phyloP scores from a whole-genome alignment of 1,140 invertebrate genomes.

The Arctopsyche grandis region DNA sequence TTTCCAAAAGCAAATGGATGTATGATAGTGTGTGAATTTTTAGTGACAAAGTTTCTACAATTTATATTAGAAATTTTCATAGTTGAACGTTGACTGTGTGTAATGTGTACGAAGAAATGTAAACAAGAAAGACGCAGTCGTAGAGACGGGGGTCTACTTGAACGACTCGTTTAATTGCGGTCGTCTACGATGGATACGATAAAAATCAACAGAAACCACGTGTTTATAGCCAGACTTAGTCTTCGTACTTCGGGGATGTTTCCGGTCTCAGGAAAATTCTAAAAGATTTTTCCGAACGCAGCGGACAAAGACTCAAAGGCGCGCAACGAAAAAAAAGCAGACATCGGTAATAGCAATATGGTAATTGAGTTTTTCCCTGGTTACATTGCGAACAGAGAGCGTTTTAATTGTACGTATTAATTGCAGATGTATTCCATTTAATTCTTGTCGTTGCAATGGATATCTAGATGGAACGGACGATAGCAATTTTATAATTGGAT shows the following conservation, averaged over 20 bases:
- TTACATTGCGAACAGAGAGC: no score
- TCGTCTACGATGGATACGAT: constrained; percentile 32
- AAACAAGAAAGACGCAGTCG: constrained; percentile 6
- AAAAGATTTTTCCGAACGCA: not conserved
- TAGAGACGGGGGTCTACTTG: not conserved
- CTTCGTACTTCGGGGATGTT: not conserved
- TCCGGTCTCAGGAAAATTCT: not conserved
- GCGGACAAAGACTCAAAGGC: no score
- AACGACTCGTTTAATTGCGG: constrained; percentile 29
- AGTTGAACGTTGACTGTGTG: no score
- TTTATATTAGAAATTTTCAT: no score
- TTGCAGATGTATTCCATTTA: not conserved
- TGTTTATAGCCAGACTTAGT: constrained; percentile 10
- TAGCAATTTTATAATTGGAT: constrained; percentile 9
- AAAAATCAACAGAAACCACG: constrained; percentile 38
- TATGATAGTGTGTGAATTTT: no score
- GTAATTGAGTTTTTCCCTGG: not conserved
- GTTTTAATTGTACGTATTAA: constrained; percentile 5
- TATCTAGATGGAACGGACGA: not conserved
- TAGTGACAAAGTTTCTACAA: no score
- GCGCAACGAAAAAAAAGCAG: no score
- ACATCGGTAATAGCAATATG: not conserved
- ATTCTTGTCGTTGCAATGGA: constrained; percentile 1
- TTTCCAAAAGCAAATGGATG: no score
- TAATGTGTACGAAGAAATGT: not conserved